phyloP scores from a whole-genome alignment of 2,113 vertebrate genomes.

The Nansenia antarctica region DNA sequence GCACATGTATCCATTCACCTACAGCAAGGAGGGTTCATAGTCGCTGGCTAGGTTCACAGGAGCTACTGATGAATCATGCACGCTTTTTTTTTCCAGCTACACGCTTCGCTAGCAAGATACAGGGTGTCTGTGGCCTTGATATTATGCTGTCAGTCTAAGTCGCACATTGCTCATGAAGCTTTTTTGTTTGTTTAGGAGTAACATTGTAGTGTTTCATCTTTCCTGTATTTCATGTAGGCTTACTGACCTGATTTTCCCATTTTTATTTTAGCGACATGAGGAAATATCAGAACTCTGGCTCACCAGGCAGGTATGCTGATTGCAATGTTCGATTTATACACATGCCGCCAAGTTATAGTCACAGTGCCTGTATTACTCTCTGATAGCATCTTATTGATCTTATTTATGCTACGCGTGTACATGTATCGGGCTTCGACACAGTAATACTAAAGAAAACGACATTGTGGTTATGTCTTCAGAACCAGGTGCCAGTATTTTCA shows the following conservation, averaged over 20 bases:
- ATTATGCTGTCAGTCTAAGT: too few species aligned
- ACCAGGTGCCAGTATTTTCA: conserved; percentile 90
- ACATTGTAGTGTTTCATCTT: not conserved
- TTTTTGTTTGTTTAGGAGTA: too few species aligned
- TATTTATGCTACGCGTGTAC: not conserved
- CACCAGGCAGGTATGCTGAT: conserved; percentile 84
- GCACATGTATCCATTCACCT: not conserved
- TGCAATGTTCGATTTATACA: not conserved
- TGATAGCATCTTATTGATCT: not conserved
- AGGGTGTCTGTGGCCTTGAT: too few species aligned
- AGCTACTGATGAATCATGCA: too few species aligned
- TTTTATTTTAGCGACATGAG: conserved; percentile 84
- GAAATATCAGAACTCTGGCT: conserved; percentile 90
- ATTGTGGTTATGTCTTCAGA: conserved; percentile 61
- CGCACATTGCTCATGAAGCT: too few species aligned
- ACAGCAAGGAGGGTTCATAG: not conserved
- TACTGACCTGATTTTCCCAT: not conserved
- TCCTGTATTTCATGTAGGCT: not conserved
- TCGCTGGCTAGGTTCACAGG: too few species aligned
- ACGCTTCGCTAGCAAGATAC: too few species aligned
- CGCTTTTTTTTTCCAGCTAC: too few species aligned
- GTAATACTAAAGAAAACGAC: not conserved
- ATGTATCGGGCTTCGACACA: not conserved
- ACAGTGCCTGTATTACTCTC: not conserved
- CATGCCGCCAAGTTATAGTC: too few species aligned